Base-by-base conservation (phyloP, 2,797 vertebrate genomes). In the Pygocentrus nattereri region DNA sequence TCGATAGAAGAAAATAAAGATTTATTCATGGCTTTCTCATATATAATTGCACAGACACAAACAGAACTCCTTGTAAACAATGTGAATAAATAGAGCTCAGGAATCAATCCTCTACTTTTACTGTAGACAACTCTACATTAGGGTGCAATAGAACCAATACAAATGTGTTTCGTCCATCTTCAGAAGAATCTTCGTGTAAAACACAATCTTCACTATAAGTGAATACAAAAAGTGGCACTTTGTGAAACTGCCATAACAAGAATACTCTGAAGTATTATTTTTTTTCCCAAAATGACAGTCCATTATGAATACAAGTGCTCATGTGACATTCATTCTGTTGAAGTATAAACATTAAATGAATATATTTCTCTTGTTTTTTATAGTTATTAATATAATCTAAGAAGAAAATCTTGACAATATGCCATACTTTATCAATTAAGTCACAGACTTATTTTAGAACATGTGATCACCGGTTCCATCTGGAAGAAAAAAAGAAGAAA, bases 371-470 rank as follows among this genome's bases (percentile, higher is more conserved):
- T 72, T 34, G 72, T 73, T 72, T 70, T 61, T 76, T 61, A 44
- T 59, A 79, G 44, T 83, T 47, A 73, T 44, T 62, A 61, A 83
- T 61, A 69, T 64, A 79, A 65, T 84, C 56, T 76, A 61, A 74
- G 65, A 84, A 82, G 64, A 77, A 83, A 88, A 91, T 92, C 93
- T 93, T 95, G 95, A 94, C 95, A 96, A 96, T 96, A 95, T 96
- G 95, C 92, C 95, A 96, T 96, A 96, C 95, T 94, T 90, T 87
- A 90, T 92, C 87, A 93, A 94, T 92, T 94, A 95, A 95, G 95
- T 96, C 95, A 96, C 92, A 93, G 94, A 96, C 95, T 96, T 96
- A 96, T 95, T 93, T 96, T 93, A 96, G 89, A 95, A 95, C 93
- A 93, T 91, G 93, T 94, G 89, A 92, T 95, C 93, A 92, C 92